Conservation (phyloP, 1,140 invertebrate genomes). For the Aphelinus certus region DNA sequence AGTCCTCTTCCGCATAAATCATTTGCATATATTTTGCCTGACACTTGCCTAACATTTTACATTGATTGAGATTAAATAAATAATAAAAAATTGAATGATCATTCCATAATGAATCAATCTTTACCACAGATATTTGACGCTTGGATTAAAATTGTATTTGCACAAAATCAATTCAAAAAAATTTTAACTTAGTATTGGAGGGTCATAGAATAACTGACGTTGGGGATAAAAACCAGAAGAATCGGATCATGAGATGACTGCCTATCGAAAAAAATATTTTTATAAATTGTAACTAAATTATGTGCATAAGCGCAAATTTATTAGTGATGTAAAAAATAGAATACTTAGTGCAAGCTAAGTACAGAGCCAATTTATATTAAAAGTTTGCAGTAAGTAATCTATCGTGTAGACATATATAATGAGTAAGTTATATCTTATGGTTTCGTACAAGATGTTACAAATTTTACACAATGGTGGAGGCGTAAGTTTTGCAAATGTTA, state of each 20-base stretch:
- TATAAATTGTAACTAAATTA: conserved; percentile 32
- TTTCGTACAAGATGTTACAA: conserved; percentile 22
- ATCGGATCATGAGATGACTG: conserved; percentile 4
- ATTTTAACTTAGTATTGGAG: no score
- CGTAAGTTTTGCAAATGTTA: conserved; percentile 37
- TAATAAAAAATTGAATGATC: conserved; percentile 8
- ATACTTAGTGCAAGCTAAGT: not conserved
- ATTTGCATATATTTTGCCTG: not conserved
- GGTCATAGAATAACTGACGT: no score
- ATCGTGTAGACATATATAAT: conserved; percentile 13
- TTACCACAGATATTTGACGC: not conserved
- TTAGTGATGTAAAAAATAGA: conserved; percentile 7
- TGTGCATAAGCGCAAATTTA: not conserved
- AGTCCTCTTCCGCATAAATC: not conserved
- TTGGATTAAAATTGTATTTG: conserved; percentile 12
- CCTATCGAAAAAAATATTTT: conserved; percentile 28
- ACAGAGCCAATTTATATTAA: not conserved
- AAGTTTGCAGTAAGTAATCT: conserved; percentile 29
- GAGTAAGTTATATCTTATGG: conserved; percentile 17
- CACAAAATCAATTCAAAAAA: conserved; percentile 8
- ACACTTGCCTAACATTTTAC: conserved; percentile 25
- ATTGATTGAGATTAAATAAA: conserved; percentile 4
- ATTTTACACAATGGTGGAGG: conserved; percentile 35
- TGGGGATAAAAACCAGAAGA: not conserved
- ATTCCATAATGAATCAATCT: conserved; percentile 11